These are phyloP conservation scores for Pygoscelis adeliae DNA, from an alignment of 2,113 vertebrate genomes.

Conservation along the genomic window DNA sequence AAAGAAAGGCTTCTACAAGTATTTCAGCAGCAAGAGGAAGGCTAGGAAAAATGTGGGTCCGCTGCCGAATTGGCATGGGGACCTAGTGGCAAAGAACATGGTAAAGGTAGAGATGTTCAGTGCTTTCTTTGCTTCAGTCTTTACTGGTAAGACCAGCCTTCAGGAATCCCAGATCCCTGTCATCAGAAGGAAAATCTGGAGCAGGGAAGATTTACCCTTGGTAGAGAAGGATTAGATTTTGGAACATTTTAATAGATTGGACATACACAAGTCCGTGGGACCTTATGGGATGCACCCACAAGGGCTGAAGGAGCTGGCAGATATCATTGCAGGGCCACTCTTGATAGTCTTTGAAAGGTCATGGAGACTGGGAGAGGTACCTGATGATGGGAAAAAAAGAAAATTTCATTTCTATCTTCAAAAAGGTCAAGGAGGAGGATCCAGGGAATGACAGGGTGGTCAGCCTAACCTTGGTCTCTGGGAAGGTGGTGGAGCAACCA, in stretches of 20 bases:
- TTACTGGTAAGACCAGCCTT: neutral
- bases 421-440: neutral
- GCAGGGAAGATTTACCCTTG: rapidly evolving
- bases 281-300: neutral
- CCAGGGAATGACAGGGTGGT: neutral
- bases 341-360: neutral
- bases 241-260: neutral
- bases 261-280: too few relatives aligned
- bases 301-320: rapidly evolving
- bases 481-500: neutral
- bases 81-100: neutral
- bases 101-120: neutral
- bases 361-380: neutral
- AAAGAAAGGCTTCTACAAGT: neutral
- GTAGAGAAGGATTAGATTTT: neutral
- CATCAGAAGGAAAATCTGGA: neutral
- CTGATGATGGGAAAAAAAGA: neutral
- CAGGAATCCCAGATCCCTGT: neutral
- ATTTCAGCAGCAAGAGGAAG: neutral
- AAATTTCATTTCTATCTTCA: neutral
- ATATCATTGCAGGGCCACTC: neutral
- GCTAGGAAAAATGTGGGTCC: neutral
- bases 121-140: neutral
- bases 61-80: neutral
- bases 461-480: neutral